Conservation (phyloP, 2,113 vertebrate genomes). For the Anas platyrhynchos region DNA sequence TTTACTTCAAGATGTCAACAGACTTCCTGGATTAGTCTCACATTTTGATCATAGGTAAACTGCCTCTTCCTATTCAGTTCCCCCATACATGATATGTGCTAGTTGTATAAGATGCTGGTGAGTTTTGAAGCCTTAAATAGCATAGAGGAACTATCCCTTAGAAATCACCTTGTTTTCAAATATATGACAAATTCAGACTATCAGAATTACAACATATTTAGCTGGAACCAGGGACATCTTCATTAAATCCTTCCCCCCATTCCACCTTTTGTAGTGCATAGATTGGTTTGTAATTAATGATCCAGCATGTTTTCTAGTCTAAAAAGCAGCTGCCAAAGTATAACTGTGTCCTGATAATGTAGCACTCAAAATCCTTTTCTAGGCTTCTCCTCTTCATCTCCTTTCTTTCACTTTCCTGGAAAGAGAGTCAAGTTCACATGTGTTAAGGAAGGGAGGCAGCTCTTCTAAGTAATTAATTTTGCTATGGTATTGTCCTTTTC, state of each 20-base stretch:
- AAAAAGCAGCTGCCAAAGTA: background rate
- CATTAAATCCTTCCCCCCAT: background rate
- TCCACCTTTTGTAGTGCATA: background rate
- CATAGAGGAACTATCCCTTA: background rate
- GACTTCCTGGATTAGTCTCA: background rate
- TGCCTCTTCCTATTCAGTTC: background rate
- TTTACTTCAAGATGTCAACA: background rate
- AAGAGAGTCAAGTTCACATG: background rate
- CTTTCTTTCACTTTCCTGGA: background rate
- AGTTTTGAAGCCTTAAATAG: conserved; percentile 22
- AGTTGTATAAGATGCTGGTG: background rate
- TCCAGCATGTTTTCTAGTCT: background rate
- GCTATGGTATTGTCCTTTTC: background rate
- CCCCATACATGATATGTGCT: rapidly evolving
- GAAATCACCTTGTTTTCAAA: background rate
- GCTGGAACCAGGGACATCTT: background rate
- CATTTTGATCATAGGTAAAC: background rate
- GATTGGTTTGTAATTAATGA: background rate
- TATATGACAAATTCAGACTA: background rate
- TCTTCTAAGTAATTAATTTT: background rate
- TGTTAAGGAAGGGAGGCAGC: background rate
- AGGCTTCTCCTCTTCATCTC: background rate
- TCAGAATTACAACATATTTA: background rate
- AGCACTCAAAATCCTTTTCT: background rate
- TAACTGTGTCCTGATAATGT: background rate